These are phyloP conservation scores for Leptestheria dahalacensis DNA, from an alignment of 1,140 invertebrate species.

Conservation along the genomic window DNA sequence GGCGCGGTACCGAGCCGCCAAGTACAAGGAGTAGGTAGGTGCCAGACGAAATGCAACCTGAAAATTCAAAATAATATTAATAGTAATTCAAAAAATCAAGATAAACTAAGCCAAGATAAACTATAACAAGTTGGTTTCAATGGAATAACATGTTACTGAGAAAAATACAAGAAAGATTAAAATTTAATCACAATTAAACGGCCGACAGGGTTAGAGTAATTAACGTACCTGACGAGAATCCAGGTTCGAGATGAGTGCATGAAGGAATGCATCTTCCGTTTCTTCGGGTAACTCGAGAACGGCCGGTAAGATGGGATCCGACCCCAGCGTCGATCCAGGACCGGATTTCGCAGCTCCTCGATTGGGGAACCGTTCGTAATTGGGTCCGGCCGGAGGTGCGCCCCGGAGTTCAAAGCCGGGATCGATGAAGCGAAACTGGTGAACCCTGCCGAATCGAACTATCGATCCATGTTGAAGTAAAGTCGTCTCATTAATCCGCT, in stretches of 20 bases:
- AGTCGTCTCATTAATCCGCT: constrained; percentile 80
- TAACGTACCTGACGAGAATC: constrained; percentile 37
- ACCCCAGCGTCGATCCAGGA: constrained; percentile 32
- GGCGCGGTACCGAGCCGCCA: constrained; percentile 76
- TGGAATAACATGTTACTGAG: too few relatives aligned
- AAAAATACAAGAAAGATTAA: too few relatives aligned
- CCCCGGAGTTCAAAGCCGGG: constrained; percentile 66
- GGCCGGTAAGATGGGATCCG: constrained; percentile 81
- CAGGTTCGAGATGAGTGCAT: constrained; percentile 68
- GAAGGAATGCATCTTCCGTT: constrained; percentile 77
- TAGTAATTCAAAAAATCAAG: too few relatives aligned
- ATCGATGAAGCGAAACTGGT: constrained; percentile 86
- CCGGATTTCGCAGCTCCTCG: neutral
- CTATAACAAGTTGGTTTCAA: too few relatives aligned
- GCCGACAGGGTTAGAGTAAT: too few relatives aligned
- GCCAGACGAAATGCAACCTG: constrained; percentile 72
- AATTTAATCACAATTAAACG: too few relatives aligned
- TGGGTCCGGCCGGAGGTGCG: neutral
- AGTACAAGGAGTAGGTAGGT: constrained; percentile 86
- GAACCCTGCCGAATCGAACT: constrained; percentile 73
- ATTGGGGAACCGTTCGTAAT: constrained; percentile 1
- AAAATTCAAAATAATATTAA: neutral
- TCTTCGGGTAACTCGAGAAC: constrained; percentile 89
- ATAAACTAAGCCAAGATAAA: too few relatives aligned
- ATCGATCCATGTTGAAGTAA: constrained; percentile 68